Percentiles rank a stretch among this genome's conserved stretches.
These are phyloP conservation scores for Emydocephalus ijimae DNA, from an alignment of 2,113 vertebrate genomes.

Conservation along the genomic window DNA sequence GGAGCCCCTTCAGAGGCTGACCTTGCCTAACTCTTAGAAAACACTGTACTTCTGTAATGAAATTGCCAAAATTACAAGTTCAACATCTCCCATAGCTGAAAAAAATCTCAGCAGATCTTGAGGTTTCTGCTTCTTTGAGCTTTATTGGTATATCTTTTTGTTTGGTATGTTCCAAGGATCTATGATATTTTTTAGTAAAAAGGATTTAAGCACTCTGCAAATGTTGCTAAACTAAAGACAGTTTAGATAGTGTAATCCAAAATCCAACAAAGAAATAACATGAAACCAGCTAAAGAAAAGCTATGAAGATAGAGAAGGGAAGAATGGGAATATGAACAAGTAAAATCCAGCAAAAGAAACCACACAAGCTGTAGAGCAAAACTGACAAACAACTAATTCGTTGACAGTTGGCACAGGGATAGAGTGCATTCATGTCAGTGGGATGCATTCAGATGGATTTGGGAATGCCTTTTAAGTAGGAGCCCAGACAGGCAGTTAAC, in stretches of 20 bases:
- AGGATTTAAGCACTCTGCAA: background rate
- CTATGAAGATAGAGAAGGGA: background rate
- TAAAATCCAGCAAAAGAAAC: constrained; percentile 21
- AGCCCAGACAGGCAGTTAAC: background rate
- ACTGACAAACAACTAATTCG: background rate
- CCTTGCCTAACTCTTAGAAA: background rate
- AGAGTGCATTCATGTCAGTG: accelerated
- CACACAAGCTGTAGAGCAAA: background rate
- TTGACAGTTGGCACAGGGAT: constrained; percentile 19
- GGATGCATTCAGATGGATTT: accelerated
- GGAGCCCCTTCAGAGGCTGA: background rate
- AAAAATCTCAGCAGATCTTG: background rate
- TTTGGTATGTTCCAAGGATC: background rate
- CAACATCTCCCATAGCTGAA: background rate
- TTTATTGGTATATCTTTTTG: background rate
- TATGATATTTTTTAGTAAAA: background rate
- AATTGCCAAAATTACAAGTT: background rate
- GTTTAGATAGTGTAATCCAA: background rate
- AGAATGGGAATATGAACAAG: constrained; percentile 17
- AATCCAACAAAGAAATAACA: background rate
- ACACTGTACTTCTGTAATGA: background rate
- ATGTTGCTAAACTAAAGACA: background rate
- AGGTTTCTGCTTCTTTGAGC: background rate
- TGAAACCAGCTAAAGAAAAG: background rate
- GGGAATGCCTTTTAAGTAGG: background rate